Conservation (phyloP, 1,140 invertebrate species). For the Drosophila biarmipes region DNA sequence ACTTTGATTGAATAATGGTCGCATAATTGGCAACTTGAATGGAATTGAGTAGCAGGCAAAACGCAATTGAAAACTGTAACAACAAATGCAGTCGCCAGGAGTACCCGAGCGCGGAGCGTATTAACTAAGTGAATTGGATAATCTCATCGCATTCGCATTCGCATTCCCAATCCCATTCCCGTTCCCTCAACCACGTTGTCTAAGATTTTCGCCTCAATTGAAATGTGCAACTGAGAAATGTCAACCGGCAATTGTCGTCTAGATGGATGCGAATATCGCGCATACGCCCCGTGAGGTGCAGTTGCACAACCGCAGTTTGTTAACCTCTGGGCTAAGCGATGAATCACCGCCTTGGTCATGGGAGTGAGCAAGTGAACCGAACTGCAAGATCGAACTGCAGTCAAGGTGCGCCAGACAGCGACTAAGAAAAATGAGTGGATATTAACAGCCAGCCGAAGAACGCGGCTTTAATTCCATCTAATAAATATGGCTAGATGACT, state of each 20-base stretch:
- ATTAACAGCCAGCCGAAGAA: not conserved
- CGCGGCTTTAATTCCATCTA: not conserved
- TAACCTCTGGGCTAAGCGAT: constrained; percentile 56
- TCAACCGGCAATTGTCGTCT: constrained; percentile 78
- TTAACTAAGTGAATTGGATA: constrained; percentile 82
- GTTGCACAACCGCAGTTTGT: constrained; percentile 62
- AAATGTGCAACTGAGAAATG: constrained; percentile 84
- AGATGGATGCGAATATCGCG: constrained; percentile 78
- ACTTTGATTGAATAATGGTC: constrained; percentile 84
- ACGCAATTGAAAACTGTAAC: constrained; percentile 69
- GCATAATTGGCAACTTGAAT: constrained; percentile 84
- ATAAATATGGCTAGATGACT: not conserved
- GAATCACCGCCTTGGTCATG: constrained; percentile 17
- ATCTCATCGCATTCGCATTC: constrained; percentile 68
- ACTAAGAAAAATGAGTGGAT: constrained; percentile 41
- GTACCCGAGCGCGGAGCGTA: constrained; percentile 11
- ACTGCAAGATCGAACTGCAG: constrained; percentile 28
- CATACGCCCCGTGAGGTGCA: constrained; percentile 59
- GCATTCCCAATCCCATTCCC: constrained; percentile 9
- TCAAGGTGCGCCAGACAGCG: constrained; percentile 31
- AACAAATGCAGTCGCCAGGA: constrained; percentile 31
- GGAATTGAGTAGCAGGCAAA: constrained; percentile 84
- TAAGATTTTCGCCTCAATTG: constrained; percentile 72
- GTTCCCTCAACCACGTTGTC: constrained; percentile 24
- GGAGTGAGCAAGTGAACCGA: constrained; percentile 46